These are phyloP conservation scores for Petrophora chlorosata DNA, from an alignment of 2,888 invertebrate species.

Conservation along the genomic window DNA sequence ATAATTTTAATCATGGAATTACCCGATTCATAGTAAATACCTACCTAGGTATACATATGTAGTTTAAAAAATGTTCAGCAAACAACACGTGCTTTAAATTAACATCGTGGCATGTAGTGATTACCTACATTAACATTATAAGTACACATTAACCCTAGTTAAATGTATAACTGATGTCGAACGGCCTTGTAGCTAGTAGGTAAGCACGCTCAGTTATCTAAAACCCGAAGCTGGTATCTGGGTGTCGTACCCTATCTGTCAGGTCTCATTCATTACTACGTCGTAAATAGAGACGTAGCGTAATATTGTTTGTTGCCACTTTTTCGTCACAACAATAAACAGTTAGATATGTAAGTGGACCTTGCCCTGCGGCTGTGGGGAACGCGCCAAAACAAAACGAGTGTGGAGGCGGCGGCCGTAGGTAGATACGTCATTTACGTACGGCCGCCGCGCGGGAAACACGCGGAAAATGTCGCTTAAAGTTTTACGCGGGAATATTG, in stretches of 20 bases:
- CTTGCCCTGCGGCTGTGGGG: constrained; percentile 60
- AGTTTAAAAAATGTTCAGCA: too few relatives aligned
- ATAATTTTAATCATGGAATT: too few relatives aligned
- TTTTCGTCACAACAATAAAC: constrained; percentile 46
- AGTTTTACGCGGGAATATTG: constrained; percentile 73
- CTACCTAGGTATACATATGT: too few relatives aligned
- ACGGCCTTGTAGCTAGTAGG: background rate
- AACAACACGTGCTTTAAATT: too few relatives aligned
- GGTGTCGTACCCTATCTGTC: constrained; percentile 5
- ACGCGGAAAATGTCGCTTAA: constrained; percentile 70
- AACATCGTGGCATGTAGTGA: too few relatives aligned
- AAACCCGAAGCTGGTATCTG: too few relatives aligned
- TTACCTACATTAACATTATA: too few relatives aligned
- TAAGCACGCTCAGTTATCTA: constrained; percentile 1
- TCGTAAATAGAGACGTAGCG: constrained; percentile 40
- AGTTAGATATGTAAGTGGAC: constrained; percentile 63
- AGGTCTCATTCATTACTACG: constrained; percentile 45
- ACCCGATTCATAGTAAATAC: too few relatives aligned
- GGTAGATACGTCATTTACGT: constrained; percentile 61
- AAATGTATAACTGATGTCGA: too few relatives aligned
- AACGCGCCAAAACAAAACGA: constrained; percentile 65
- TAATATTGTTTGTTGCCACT: constrained; percentile 47
- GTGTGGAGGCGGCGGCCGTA: constrained; percentile 38
- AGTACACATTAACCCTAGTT: too few relatives aligned
- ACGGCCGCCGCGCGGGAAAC: constrained; percentile 59